Evolutionary conservation across 2,797 vertebrate species (phyloP).

Genomic region (Galago senegalensis): DNA sequence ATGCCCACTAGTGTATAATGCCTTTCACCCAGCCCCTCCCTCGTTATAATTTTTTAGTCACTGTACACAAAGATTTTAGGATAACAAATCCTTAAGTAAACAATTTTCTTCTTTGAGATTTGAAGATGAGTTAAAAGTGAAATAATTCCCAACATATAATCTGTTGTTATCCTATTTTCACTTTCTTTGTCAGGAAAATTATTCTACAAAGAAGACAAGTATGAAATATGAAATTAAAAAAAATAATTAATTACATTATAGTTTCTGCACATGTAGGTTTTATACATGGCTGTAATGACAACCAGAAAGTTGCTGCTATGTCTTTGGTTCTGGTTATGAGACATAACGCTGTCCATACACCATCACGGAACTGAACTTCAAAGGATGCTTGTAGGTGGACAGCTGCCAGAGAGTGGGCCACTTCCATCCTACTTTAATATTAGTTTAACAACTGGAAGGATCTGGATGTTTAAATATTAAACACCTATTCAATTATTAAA

Average conservation of each 20-base stretch:
- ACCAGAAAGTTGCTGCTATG: neutral
- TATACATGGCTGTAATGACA: neutral
- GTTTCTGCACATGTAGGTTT: neutral
- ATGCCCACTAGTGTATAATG: fast-evolving
- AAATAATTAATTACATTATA: neutral
- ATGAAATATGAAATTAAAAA: neutral
- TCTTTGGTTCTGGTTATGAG: neutral
- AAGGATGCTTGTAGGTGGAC: conserved; percentile 15
- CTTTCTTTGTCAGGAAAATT: neutral
- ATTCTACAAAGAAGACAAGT: neutral
- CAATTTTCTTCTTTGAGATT: neutral
- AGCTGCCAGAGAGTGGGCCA: conserved; percentile 47
- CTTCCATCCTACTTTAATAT: conserved; percentile 64
- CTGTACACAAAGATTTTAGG: neutral
- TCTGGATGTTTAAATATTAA: conserved; percentile 82
- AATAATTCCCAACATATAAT: neutral
- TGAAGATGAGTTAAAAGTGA: neutral
- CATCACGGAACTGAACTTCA: neutral
- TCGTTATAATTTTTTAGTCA: neutral
- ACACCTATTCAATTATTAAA: conserved; percentile 80
- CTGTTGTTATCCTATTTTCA: neutral
- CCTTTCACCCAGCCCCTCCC: fast-evolving
- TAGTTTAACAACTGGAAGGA: conserved; percentile 69
- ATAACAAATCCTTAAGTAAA: neutral
- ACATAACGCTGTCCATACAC: neutral